Evolutionary conservation across 2,113 vertebrate species (phyloP).

Genomic region (Noctilio leporinus): DNA sequence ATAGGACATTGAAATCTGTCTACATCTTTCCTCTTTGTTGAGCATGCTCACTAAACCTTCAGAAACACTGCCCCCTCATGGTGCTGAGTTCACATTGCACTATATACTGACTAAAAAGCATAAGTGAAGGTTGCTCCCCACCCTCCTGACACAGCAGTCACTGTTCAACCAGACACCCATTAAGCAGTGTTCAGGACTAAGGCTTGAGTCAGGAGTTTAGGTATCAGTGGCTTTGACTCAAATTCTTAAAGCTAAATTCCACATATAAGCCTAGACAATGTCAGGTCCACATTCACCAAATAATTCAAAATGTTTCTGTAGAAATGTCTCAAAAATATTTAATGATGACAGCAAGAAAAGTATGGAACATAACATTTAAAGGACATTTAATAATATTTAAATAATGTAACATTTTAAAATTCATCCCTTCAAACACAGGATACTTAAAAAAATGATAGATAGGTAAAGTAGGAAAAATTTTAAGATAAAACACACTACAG

Average conservation of each 20-base stretch:
- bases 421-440: neutral
- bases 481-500: conserved; percentile 15
- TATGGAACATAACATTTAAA: neutral
- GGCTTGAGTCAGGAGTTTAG: neutral
- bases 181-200: neutral
- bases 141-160: neutral
- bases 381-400: conserved; percentile 1
- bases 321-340: conserved; percentile 27
- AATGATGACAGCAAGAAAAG: conserved; percentile 11
- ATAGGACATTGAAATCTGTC: neutral
- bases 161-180: neutral
- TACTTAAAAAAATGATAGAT: neutral
- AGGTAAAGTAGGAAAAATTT: neutral
- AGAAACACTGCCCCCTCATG: neutral
- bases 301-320: neutral
- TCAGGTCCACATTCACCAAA: neutral
- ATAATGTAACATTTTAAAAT: neutral
- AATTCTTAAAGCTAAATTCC: conserved; percentile 25
- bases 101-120: neutral
- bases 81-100: neutral
- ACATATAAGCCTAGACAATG: neutral
- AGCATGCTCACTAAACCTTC: neutral
- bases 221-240: neutral
- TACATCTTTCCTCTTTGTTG: neutral
- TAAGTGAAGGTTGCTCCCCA: neutral